phyloP scores from a whole-genome alignment of 2,113 vertebrate species.

The Hemicordylus capensis region DNA sequence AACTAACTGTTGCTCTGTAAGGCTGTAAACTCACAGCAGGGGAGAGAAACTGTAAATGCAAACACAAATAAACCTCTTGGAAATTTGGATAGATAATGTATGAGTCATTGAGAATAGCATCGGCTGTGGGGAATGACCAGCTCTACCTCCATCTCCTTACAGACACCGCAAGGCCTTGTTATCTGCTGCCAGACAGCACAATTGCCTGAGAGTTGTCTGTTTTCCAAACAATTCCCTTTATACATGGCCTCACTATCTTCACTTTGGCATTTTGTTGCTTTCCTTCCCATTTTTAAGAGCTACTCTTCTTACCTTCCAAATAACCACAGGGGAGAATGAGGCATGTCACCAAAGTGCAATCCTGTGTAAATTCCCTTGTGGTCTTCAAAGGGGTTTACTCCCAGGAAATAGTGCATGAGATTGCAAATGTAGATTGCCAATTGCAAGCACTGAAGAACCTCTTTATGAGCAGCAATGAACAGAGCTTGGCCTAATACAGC shows the following conservation, averaged over 20 bases:
- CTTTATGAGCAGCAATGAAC: neutral
- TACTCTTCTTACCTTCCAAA: conserved; percentile 14
- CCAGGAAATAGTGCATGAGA: too few species aligned
- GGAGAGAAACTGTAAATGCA: conserved; percentile 41
- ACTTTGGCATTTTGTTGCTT: conserved; percentile 33
- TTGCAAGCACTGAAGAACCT: neutral
- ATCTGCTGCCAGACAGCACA: conserved; percentile 68
- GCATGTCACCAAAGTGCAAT: neutral
- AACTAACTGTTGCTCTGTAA: conserved; percentile 34
- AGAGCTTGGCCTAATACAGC: neutral
- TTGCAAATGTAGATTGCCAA: neutral
- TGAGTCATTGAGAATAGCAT: conserved; percentile 62
- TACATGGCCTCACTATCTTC: conserved; percentile 16
- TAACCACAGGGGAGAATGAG: neutral
- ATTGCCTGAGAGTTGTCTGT: conserved; percentile 64
- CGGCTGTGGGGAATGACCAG: conserved; percentile 67
- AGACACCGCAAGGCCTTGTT: conserved; percentile 56
- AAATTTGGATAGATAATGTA: conserved; percentile 55
- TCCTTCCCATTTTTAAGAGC: conserved; percentile 39
- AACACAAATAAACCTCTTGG: conserved; percentile 26
- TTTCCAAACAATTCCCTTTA: conserved; percentile 43
- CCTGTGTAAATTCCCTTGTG: neutral
- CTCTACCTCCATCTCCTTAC: conserved; percentile 65
- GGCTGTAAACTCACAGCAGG: conserved; percentile 45
- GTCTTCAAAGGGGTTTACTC: too few species aligned